These are phyloP conservation scores for Arenaria interpres DNA, from an alignment of 2,113 vertebrate genomes.

Conservation along the genomic window DNA sequence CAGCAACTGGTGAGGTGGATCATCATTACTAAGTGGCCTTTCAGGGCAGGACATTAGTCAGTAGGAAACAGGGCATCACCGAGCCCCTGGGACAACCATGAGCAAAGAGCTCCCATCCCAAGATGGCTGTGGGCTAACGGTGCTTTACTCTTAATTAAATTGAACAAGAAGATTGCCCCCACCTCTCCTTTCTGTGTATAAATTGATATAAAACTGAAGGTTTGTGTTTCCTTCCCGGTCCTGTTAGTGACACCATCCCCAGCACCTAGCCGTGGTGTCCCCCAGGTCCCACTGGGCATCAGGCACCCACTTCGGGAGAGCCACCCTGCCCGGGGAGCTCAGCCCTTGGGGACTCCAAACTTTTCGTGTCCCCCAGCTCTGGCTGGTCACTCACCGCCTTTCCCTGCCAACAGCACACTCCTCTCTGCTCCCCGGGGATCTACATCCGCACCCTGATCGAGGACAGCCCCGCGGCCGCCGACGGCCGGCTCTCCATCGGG, in stretches of 20 bases:
- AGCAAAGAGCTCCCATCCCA: neutral
- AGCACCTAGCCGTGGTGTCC: neutral
- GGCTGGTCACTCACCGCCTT: neutral
- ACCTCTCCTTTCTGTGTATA: neutral
- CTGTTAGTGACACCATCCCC: accelerated
- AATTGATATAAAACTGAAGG: neutral
- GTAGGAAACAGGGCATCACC: neutral
- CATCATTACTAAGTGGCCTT: neutral
- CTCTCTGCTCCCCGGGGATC: slow-evolving; percentile 88
- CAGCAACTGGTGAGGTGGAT: neutral
- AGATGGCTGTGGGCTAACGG: accelerated
- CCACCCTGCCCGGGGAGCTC: neutral
- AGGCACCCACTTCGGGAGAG: neutral
- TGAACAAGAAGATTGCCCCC: neutral
- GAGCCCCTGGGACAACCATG: neutral
- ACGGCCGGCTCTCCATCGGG: slow-evolving; percentile 87
- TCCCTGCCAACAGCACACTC: slow-evolving; percentile 83
- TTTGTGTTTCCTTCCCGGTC: accelerated
- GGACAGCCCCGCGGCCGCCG: slow-evolving; percentile 85
- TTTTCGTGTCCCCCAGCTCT: accelerated
- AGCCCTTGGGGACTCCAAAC: neutral
- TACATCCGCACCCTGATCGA: slow-evolving; percentile 95
- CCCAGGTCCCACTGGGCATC: neutral
- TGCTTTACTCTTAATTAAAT: neutral
- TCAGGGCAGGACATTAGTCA: neutral